phyloP scores from a whole-genome alignment of 2,797 vertebrate species.

The Melanotaenia pygmaea region DNA sequence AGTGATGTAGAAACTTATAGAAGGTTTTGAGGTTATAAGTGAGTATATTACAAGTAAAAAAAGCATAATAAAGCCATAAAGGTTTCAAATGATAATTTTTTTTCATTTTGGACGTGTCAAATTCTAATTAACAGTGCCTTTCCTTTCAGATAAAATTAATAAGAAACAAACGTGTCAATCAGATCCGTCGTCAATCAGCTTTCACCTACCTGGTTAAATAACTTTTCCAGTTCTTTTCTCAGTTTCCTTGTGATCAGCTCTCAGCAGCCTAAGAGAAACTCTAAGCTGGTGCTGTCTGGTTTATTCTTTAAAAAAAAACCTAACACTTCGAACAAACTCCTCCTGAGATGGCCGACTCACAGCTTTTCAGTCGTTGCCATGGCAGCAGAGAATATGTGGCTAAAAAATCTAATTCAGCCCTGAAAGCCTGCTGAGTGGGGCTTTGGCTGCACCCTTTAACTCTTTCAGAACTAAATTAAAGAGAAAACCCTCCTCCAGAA shows the following conservation, averaged over 20 bases:
- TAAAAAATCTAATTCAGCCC: constrained; percentile 64
- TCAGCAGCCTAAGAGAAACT: constrained; percentile 19
- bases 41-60: neutral
- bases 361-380: constrained; percentile 63
- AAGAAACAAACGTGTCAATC: neutral
- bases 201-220: constrained; percentile 37
- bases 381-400: constrained; percentile 53
- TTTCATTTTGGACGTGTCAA: neutral
- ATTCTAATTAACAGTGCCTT: neutral
- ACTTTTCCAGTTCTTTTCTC: neutral
- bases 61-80: neutral
- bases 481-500: neutral
- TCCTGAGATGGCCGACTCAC: constrained; percentile 35
- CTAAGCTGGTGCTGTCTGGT: constrained; percentile 69
- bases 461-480: constrained; percentile 39
- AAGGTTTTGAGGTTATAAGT: neutral
- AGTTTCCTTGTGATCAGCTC: constrained; percentile 15
- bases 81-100: neutral
- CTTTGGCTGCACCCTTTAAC: constrained; percentile 37
- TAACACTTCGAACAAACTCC: constrained; percentile 54
- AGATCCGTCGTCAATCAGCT: neutral
- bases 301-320: constrained; percentile 53
- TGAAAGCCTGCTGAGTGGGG: constrained; percentile 7
- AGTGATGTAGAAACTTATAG: too few species aligned
- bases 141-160: neutral